Conservation (phyloP, 2,797 vertebrate genomes). For the Chloroceryle amazona region DNA sequence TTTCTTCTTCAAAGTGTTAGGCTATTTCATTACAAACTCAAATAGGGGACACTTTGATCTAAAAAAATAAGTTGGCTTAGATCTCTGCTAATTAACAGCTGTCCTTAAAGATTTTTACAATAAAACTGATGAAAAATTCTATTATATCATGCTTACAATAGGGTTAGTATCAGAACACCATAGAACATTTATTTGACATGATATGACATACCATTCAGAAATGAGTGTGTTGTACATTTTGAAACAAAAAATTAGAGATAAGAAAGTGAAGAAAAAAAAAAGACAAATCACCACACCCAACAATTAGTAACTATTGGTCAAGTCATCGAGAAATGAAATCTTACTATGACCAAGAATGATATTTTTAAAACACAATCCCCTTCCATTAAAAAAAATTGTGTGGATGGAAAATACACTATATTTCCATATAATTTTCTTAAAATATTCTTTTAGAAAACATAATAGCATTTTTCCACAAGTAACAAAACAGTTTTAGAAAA, state of each 20-base stretch:
- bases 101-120: constrained; percentile 28
- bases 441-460: background rate
- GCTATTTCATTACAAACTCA: constrained; percentile 30
- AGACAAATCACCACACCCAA: too few relatives aligned
- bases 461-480: background rate
- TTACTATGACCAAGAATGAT: background rate
- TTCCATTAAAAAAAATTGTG: background rate
- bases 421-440: background rate
- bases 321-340: background rate
- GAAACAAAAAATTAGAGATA: background rate
- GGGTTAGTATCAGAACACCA: background rate
- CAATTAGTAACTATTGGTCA: background rate
- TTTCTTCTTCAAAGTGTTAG: constrained; percentile 57
- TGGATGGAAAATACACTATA: background rate
- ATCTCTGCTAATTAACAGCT: constrained; percentile 58
- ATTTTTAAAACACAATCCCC: background rate
- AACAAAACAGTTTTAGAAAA: background rate
- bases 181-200: background rate
- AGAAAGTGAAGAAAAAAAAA: background rate
- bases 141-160: background rate
- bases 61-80: constrained; percentile 34
- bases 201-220: background rate
- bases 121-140: background rate
- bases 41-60: constrained; percentile 51
- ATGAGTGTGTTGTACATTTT: background rate